Conservation (phyloP, 2,888 invertebrate genomes). For the Ptilodon capucinus region DNA sequence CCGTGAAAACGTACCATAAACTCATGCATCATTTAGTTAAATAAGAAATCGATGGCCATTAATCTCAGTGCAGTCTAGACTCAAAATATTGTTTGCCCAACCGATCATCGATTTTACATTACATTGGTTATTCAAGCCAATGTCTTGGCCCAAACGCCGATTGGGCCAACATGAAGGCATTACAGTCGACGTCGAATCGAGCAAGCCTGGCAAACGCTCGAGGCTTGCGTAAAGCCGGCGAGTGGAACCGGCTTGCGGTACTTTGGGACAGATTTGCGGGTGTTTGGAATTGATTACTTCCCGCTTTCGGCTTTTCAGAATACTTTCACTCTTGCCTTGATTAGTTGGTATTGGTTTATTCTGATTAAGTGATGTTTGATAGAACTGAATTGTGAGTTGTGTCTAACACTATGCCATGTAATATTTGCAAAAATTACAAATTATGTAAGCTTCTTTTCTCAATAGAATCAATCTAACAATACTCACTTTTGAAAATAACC, state of each 20-base stretch:
- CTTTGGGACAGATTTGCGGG: slow-evolving; percentile 3
- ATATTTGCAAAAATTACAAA: too few relatives aligned
- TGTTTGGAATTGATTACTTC: neutral
- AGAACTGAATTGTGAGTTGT: too few relatives aligned
- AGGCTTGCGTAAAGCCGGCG: slow-evolving; percentile 13
- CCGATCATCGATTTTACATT: neutral
- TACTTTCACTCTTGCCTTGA: slow-evolving; percentile 1
- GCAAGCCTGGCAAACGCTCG: slow-evolving; percentile 26
- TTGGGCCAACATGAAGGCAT: neutral
- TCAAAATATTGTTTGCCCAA: neutral
- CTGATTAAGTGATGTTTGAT: neutral
- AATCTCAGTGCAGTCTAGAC: neutral
- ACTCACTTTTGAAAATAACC: too few relatives aligned
- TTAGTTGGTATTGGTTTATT: slow-evolving; percentile 5
- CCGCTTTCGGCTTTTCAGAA: neutral
- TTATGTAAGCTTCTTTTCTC: too few relatives aligned
- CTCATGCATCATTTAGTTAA: too few relatives aligned
- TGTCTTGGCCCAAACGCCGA: neutral
- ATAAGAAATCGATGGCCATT: neutral
- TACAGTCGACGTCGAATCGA: slow-evolving; percentile 24
- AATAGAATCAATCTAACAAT: too few relatives aligned
- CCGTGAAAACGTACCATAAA: too few relatives aligned
- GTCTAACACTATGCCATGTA: too few relatives aligned
- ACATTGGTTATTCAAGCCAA: neutral
- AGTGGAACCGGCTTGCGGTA: slow-evolving; percentile 1